Percentiles rank a stretch among this genome's conserved stretches.
Conservation (phyloP, 1,140 invertebrate genomes). For the Drosophila miranda region DNA sequence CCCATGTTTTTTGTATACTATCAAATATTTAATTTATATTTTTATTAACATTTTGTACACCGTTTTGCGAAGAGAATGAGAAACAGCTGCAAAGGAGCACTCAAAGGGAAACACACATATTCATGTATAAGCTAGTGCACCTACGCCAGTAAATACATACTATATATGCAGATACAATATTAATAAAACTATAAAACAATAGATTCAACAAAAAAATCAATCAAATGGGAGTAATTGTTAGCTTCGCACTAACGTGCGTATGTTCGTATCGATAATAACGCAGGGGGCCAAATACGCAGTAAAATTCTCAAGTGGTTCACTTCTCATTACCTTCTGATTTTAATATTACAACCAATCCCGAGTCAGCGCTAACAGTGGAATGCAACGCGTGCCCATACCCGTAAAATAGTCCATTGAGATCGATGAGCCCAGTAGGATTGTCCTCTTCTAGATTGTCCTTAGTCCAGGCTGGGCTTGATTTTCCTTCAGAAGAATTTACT, state of each 20-base stretch:
- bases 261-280: conserved; percentile 14
- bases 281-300: too few relatives aligned
- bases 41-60: conserved; percentile 56
- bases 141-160: conserved; percentile 42
- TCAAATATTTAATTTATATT: conserved; percentile 48
- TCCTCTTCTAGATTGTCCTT: too few relatives aligned
- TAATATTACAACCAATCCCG: too few relatives aligned
- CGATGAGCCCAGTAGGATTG: too few relatives aligned
- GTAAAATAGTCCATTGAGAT: too few relatives aligned
- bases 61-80: conserved; percentile 12
- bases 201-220: conserved; percentile 48
- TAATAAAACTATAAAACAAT: conserved; percentile 66
- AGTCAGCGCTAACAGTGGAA: too few relatives aligned
- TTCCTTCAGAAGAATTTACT: too few relatives aligned
- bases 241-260: too few relatives aligned
- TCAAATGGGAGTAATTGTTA: conserved; percentile 28
- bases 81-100: conserved; percentile 23
- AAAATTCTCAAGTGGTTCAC: too few relatives aligned
- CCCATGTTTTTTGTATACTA: conserved; percentile 38
- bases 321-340: too few relatives aligned
- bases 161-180: conserved; percentile 46
- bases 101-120: conserved; percentile 54
- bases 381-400: too few relatives aligned
- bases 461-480: too few relatives aligned
- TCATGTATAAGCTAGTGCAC: conserved; percentile 52